A percentile compares a stretch with the other conserved stretches of the same genome.
These are phyloP conservation scores for Coelinius sp. DNA, from an alignment of 2,888 invertebrate species.

Conservation along the genomic window DNA sequence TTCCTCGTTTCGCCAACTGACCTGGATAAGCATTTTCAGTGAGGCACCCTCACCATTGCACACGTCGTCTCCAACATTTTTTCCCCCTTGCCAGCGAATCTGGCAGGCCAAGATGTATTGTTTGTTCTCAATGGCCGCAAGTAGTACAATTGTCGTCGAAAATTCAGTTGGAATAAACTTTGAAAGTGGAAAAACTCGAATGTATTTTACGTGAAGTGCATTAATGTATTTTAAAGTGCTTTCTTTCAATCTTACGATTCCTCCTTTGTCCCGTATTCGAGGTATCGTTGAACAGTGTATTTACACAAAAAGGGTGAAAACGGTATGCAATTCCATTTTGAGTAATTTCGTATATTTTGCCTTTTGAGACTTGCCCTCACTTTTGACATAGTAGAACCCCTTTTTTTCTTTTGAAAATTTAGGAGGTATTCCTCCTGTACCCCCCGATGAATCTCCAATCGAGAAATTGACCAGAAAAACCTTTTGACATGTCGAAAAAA, in stretches of 20 bases:
- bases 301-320: not conserved
- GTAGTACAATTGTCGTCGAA: not conserved
- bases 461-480: too few species aligned
- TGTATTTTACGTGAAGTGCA: not conserved
- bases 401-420: too few species aligned
- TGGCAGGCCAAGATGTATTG: not conserved
- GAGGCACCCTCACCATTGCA: conserved; percentile 1
- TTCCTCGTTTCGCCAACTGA: not conserved
- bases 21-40: not conserved
- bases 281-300: not conserved
- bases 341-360: too few species aligned
- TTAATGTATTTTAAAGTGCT: not conserved
- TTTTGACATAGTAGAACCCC: too few species aligned
- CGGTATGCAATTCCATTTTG: not conserved
- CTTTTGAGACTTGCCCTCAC: too few species aligned
- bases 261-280: not conserved
- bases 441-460: too few species aligned
- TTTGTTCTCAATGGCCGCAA: not conserved
- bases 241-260: not conserved
- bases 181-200: not conserved
- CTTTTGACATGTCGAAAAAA: too few species aligned
- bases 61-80: not conserved
- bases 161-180: not conserved
- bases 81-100: not conserved
- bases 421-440: too few species aligned